These are phyloP conservation scores for Zhengitettix transpicula DNA, from an alignment of 2,888 invertebrate species.

Conservation along the genomic window DNA sequence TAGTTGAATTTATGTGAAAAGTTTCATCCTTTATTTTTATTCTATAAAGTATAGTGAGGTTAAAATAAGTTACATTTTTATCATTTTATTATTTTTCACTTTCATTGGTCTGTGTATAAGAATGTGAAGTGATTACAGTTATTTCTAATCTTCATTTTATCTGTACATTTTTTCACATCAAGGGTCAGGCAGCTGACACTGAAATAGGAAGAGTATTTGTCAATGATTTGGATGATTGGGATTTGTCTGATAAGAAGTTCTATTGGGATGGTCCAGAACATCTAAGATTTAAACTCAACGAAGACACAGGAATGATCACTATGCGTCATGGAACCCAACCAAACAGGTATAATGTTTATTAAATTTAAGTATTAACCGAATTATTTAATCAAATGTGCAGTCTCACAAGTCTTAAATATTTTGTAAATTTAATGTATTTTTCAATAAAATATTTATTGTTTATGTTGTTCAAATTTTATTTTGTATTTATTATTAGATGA, in stretches of 20 bases:
- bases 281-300: slow-evolving; percentile 27
- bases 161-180: background rate
- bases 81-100: too few relatives aligned
- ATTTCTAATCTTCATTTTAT: background rate
- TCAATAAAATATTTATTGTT: too few relatives aligned
- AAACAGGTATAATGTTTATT: slow-evolving; percentile 24
- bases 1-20: too few relatives aligned
- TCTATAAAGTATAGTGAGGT: too few relatives aligned
- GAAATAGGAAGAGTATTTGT: slow-evolving; percentile 40
- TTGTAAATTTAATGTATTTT: too few relatives aligned
- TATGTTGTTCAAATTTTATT: background rate
- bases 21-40: too few relatives aligned
- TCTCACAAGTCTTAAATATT: too few relatives aligned
- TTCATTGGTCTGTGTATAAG: too few relatives aligned
- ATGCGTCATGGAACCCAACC: slow-evolving; percentile 33
- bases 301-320: slow-evolving; percentile 32
- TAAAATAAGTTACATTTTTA: too few relatives aligned
- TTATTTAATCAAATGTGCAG: too few relatives aligned
- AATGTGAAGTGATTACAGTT: too few relatives aligned
- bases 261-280: slow-evolving; percentile 26
- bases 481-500: background rate
- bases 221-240: slow-evolving; percentile 44
- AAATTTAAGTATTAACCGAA: too few relatives aligned
- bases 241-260: slow-evolving; percentile 37
- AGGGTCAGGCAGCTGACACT: slow-evolving; percentile 28